A percentile compares a stretch with the other conserved stretches of the same genome.
These are phyloP conservation scores for Caenorhabditis sulstoni DNA, from an alignment of 2,888 invertebrate genomes.

Conservation along the genomic window DNA sequence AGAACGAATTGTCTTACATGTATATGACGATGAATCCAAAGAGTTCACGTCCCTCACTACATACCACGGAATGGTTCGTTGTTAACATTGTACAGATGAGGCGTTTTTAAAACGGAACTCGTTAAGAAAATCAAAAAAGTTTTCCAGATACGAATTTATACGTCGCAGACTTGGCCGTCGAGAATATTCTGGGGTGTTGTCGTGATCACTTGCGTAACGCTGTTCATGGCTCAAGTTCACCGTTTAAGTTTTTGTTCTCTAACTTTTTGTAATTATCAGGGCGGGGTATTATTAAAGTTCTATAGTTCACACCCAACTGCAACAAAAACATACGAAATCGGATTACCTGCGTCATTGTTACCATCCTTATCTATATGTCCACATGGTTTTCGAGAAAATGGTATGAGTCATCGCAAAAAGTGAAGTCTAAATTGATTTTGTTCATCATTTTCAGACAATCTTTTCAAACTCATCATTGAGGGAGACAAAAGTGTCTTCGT, in stretches of 20 bases:
- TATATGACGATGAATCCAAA: slow-evolving; percentile 72
- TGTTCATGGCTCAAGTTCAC: slow-evolving; percentile 72
- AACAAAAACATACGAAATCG: slow-evolving; percentile 35
- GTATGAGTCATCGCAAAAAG: slow-evolving; percentile 9
- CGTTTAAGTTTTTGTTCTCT: background rate
- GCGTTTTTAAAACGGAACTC: slow-evolving; percentile 4
- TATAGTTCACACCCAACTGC: slow-evolving; percentile 64
- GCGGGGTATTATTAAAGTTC: slow-evolving; percentile 59
- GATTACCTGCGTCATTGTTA: slow-evolving; percentile 9
- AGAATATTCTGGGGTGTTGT: slow-evolving; percentile 74
- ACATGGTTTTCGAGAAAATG: slow-evolving; percentile 27
- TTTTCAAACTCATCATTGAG: slow-evolving; percentile 16
- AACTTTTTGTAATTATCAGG: slow-evolving; percentile 25
- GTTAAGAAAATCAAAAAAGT: slow-evolving; percentile 51
- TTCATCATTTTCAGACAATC: slow-evolving; percentile 15
- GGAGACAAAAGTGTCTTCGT: background rate
- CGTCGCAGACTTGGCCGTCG: slow-evolving; percentile 73
- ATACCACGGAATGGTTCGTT: slow-evolving; percentile 73
- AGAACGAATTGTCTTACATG: slow-evolving; percentile 66
- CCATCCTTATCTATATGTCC: slow-evolving; percentile 63
- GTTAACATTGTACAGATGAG: too few species aligned
- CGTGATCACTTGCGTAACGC: slow-evolving; percentile 68
- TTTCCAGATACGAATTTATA: slow-evolving; percentile 69
- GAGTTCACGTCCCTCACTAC: slow-evolving; percentile 71
- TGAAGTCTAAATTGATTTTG: slow-evolving; percentile 1